Evolutionary conservation across 2,888 invertebrate genomes (phyloP), one percentile per base, ranked within the genome.

Genomic region (Abrostola triplasia): DNA sequence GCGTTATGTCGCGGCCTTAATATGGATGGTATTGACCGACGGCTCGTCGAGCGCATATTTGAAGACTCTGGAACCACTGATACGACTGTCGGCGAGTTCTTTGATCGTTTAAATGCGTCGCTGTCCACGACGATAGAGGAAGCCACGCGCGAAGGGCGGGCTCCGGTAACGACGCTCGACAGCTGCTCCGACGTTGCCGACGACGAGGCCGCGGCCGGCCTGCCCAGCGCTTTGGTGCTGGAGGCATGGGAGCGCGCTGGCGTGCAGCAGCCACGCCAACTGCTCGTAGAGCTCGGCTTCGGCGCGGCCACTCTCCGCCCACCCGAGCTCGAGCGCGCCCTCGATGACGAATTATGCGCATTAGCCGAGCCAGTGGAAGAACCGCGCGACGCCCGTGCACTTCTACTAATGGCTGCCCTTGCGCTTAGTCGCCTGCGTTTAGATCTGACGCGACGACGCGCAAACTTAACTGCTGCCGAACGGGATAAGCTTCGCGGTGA

Each of bases 401-500:
- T 87, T 13, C 77, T 96, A 60, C 90, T 96, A 42, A 94, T 95
- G 80, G 97, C 97, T 0, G 95, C 96, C 57, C 90, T 97, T 37
- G 95, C 95, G 8, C 90, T 97, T 6, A 96, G 96, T 79, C 96
- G 97, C 61, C 95, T 96, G 12, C 97, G 97, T 82, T 93, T 83
- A 6, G 98, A 98, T 80, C 95, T 97, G 62, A 96, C 97, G 58
- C 97, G 97, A 82, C 90, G 97, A 35, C 96, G 96, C 60, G 93
- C 95, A 11, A 97, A 97, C 77, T 74, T 80, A 92, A 96, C 85
- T 92, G 96, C 53, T 95, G 97, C 94, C 91, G 98, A 98, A 87
- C 96, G 98, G 59, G 97, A 97, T 77, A 98, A 98, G 87, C 90
- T 98, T 44, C 96, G 97, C 69, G 92, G 95, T 10, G 98, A 98